These are phyloP conservation scores for Prinia subflava DNA, from an alignment of 2,113 vertebrate genomes.

Conservation along the genomic window DNA sequence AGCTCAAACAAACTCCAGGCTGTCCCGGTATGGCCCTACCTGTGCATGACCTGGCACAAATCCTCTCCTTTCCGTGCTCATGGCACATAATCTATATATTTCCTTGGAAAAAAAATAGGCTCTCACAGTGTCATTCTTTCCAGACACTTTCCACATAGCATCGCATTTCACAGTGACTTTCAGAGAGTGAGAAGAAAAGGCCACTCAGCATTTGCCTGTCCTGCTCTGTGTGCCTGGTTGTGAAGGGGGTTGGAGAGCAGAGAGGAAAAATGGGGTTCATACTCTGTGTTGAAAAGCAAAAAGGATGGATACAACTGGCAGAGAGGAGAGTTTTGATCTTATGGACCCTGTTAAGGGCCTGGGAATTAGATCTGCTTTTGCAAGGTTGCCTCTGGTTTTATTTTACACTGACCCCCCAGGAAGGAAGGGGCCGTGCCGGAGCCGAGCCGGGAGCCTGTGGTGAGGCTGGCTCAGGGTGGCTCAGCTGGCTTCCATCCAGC, in stretches of 20 bases:
- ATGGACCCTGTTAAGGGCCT: neutral
- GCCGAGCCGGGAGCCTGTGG: accelerated
- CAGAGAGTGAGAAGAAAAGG: constrained; percentile 35
- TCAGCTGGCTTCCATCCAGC: neutral
- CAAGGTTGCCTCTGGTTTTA: neutral
- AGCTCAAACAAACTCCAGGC: accelerated
- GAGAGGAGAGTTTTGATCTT: neutral
- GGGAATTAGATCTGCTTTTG: neutral
- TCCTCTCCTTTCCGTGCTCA: neutral
- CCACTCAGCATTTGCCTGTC: accelerated
- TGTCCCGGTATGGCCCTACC: constrained; percentile 49
- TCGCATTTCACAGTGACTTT: constrained; percentile 62
- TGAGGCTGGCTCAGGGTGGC: accelerated
- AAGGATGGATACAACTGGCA: neutral
- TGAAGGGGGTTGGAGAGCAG: neutral
- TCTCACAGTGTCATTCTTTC: constrained; percentile 70
- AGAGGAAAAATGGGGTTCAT: neutral
- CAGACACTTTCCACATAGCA: constrained; percentile 65
- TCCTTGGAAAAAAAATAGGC: constrained; percentile 59
- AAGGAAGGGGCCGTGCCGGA: neutral
- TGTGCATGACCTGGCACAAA: constrained; percentile 10
- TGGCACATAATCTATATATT: constrained; percentile 59
- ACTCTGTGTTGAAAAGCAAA: neutral
- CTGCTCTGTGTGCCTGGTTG: neutral
- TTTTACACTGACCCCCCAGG: neutral